A percentile compares a stretch with the other conserved stretches of the same genome.
These are phyloP conservation scores for Sebastes ruberrimus DNA, from an alignment of 2,797 vertebrate species.

Conservation along the genomic window DNA sequence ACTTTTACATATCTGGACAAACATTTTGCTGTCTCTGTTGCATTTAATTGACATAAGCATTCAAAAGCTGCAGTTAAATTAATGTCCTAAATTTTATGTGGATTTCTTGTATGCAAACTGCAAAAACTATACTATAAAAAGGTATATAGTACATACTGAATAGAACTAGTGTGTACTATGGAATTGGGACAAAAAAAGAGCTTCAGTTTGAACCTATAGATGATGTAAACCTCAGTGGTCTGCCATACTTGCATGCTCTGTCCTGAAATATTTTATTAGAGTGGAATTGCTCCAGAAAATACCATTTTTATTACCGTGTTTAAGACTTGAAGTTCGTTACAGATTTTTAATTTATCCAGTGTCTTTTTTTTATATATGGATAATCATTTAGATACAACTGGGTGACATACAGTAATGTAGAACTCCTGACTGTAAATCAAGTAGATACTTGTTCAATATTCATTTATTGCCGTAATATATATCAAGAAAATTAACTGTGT, in stretches of 20 bases:
- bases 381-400: constrained; percentile 8
- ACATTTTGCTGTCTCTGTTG: too few relatives aligned
- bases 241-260: constrained; percentile 54
- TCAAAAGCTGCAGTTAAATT: background rate
- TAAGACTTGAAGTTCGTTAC: constrained; percentile 10
- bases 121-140: background rate
- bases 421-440: background rate
- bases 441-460: background rate
- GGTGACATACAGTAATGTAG: background rate
- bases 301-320: constrained; percentile 22
- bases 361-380: background rate
- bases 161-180: background rate
- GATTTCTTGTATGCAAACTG: background rate
- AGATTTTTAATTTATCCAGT: constrained; percentile 3
- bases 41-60: background rate
- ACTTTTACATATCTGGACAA: background rate
- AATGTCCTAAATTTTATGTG: background rate
- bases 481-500: background rate
- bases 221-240: constrained; percentile 8
- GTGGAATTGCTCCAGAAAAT: constrained; percentile 16
- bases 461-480: constrained; percentile 4
- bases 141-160: background rate
- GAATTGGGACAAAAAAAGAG: constrained; percentile 10
- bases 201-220: constrained; percentile 11
- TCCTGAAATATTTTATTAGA: constrained; percentile 33